Evolutionary conservation across 2,113 vertebrate genomes (phyloP), one percentile per base, ranked within the genome.

Genomic region (Dasyornis broadbenti): DNA sequence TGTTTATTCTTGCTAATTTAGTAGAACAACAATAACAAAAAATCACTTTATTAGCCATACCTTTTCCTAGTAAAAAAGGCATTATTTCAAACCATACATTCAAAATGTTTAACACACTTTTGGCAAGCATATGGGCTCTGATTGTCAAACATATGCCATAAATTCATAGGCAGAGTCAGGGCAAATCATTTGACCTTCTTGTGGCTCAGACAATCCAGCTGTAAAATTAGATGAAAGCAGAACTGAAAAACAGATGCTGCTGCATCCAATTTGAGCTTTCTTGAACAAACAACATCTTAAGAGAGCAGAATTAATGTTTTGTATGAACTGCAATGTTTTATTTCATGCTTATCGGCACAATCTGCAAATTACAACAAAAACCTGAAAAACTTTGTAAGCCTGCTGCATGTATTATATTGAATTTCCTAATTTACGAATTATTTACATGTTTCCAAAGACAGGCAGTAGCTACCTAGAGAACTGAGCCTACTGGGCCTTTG

Each of bases 211-310:
- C 73, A 97, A 91, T 76, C 83, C 95, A 96, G 92, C 96, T 97
- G 96, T 96, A 96, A 96, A 97, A 97, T 96, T 96, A 96, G 95
- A 96, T 97, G 96, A 97, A 96, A 97, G 96, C 65, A 94, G 82
- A 92, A 90, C 92, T 63, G 90, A 85, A 92, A 89, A 97, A 70
- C 94, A 97, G 94, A 96, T 96, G 96, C 86, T 96, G 73, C 86
- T 91, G 89, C 78, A 84, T 85, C 83, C 69, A 95, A 31, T 92
- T 84, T 94, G 56, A 84, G 86, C 61, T 90, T 95, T 95, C 37
- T n/a, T 92, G 69, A 96, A 52, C 70, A 95, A 96, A 96, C 59
- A 78, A 12, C 73, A 73, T 83, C 92, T 87, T 92, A 94, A 92
- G 57, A 52, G 63, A 84, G 26, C 16, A 53, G 66, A 94, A 95